These are phyloP conservation scores for Diabrotica undecimpunctata DNA, from an alignment of 1,140 invertebrate species.

Conservation along the genomic window DNA sequence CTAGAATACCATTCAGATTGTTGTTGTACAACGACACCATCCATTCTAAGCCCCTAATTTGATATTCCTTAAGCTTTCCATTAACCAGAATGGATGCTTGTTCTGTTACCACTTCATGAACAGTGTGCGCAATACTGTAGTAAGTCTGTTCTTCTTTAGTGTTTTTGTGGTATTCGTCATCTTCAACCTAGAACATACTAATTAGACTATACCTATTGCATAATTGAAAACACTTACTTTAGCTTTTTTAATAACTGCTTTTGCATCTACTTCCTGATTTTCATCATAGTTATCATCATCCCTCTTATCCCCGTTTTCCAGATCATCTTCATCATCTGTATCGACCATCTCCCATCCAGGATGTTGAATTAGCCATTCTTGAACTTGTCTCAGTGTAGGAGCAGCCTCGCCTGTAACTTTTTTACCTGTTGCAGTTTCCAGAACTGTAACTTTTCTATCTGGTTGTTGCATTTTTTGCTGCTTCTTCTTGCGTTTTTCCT, in stretches of 20 bases:
- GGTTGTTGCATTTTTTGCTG: slow-evolving; percentile 15
- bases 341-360: slow-evolving; percentile 85
- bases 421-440: slow-evolving; percentile 84
- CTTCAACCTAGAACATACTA: slow-evolving; percentile 56
- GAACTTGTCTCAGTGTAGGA: slow-evolving; percentile 82
- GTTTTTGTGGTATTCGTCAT: slow-evolving; percentile 84
- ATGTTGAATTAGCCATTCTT: slow-evolving; percentile 76
- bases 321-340: slow-evolving; percentile 58
- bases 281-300: slow-evolving; percentile 53
- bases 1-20: slow-evolving; percentile 94
- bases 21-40: slow-evolving; percentile 98
- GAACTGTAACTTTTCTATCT: slow-evolving; percentile 57
- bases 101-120: slow-evolving; percentile 86
- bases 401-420: slow-evolving; percentile 86
- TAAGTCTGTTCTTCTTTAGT: slow-evolving; percentile 82
- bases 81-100: slow-evolving; percentile 92
- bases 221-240: slow-evolving; percentile 50
- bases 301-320: slow-evolving; percentile 22
- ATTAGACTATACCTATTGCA: not conserved
- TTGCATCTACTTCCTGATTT: slow-evolving; percentile 41
- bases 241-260: slow-evolving; percentile 73
- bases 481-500: slow-evolving; percentile 70
- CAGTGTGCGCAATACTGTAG: slow-evolving; percentile 91
- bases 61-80: slow-evolving; percentile 92
- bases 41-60: slow-evolving; percentile 97